These are phyloP conservation scores for Amblyornis subalaris DNA, from an alignment of 2,113 vertebrate species.

Conservation along the genomic window DNA sequence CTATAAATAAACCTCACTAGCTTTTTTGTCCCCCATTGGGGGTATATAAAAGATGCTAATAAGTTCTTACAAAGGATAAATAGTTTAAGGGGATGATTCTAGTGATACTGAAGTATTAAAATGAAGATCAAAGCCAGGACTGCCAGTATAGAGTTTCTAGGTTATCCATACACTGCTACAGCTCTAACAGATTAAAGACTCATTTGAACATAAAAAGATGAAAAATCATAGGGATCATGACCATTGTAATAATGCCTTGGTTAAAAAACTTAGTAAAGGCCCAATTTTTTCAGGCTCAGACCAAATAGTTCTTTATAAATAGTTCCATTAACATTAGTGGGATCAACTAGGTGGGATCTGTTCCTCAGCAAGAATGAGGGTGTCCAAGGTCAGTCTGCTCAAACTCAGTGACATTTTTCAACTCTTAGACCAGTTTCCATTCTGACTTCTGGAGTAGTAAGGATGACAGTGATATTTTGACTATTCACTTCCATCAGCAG, in stretches of 20 bases:
- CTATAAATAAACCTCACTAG: not conserved
- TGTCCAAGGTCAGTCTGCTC: not conserved
- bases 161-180: not conserved
- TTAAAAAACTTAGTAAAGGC: not conserved
- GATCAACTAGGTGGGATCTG: not conserved
- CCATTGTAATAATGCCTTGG: not conserved
- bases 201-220: conserved; percentile 2
- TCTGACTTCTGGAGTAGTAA: not conserved
- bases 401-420: not conserved
- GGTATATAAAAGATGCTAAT: not conserved
- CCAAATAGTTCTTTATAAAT: not conserved
- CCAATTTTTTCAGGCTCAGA: not conserved
- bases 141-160: not conserved
- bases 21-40: not conserved
- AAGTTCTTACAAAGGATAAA: conserved; percentile 22
- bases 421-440: not conserved
- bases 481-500: not conserved
- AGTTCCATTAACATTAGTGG: not conserved
- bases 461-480: not conserved
- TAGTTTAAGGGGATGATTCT: conserved; percentile 30
- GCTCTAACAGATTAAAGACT: conserved; percentile 40
- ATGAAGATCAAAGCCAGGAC: conserved; percentile 25
- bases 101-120: conserved; percentile 2
- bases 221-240: not conserved
- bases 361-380: not conserved